A percentile compares a stretch with the other conserved stretches of the same genome.
These are phyloP conservation scores for Cyprinodon diabolis DNA, from an alignment of 2,797 vertebrate genomes.

Conservation along the genomic window DNA sequence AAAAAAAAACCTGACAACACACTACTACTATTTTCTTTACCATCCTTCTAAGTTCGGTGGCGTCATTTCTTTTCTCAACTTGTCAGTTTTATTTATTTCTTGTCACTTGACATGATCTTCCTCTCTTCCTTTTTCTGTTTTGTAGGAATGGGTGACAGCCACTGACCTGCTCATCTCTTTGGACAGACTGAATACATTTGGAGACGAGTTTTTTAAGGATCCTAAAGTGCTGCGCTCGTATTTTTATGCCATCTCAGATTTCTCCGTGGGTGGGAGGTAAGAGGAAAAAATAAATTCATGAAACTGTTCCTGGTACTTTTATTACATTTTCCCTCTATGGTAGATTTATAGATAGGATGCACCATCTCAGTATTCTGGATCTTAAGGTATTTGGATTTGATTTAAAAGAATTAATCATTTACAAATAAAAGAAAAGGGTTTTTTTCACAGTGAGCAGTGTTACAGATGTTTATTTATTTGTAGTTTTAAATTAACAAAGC, in stretches of 20 bases:
- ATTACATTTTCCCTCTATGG: not conserved
- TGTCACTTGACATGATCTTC: slow-evolving; percentile 16
- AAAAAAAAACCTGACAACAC: slow-evolving; percentile 14
- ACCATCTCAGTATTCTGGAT: not conserved
- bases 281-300: slow-evolving; percentile 19
- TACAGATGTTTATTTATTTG: no score
- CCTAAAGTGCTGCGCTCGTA: slow-evolving; percentile 91
- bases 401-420: not conserved
- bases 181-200: slow-evolving; percentile 93
- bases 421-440: not conserved
- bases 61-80: slow-evolving; percentile 42
- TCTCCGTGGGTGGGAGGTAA: slow-evolving; percentile 95
- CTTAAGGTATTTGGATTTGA: not conserved
- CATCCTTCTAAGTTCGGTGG: slow-evolving; percentile 10
- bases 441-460: not conserved
- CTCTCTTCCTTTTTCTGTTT: slow-evolving; percentile 30
- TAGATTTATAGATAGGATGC: not conserved
- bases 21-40: not conserved
- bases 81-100: slow-evolving; percentile 1
- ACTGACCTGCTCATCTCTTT: slow-evolving; percentile 92
- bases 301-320: not conserved
- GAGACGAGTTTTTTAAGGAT: slow-evolving; percentile 95
- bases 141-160: slow-evolving; percentile 95
- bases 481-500: not conserved
- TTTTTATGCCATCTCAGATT: slow-evolving; percentile 93